Percentiles rank a stretch among this genome's conserved stretches.
phyloP scores from a whole-genome alignment of 2,113 vertebrate genomes.

The Sylvietta virens region DNA sequence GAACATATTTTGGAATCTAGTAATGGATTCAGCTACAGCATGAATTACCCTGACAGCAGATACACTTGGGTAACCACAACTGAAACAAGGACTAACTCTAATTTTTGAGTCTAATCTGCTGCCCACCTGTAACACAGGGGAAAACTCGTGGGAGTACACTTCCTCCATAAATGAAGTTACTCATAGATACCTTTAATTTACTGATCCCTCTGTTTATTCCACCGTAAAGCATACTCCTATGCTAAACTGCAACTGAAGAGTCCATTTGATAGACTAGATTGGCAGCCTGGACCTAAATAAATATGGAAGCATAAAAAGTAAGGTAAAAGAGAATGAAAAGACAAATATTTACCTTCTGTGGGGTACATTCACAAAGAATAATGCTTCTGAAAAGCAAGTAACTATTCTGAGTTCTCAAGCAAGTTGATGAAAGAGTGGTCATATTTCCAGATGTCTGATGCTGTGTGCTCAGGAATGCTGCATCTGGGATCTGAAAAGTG shows the following conservation, averaged over 20 bases:
- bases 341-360: not conserved
- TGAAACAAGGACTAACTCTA: not conserved
- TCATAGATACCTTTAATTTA: not conserved
- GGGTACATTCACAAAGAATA: not conserved
- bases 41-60: not conserved
- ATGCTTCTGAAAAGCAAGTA: not conserved
- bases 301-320: not conserved
- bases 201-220: not conserved
- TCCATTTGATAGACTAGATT: not conserved
- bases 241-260: not conserved
- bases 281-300: not conserved
- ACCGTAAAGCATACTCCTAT: not conserved
- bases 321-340: not conserved
- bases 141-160: not conserved
- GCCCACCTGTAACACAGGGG: accelerated
- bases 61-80: not conserved
- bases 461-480: not conserved
- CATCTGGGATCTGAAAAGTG: not conserved
- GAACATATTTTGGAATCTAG: not conserved
- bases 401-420: not conserved
- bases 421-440: not conserved
- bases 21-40: not conserved
- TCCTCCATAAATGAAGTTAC: not conserved
- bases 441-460: not conserved
- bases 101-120: not conserved